Evolutionary conservation across 2,888 invertebrate species (phyloP).

Genomic region (Pterostichus madidus): DNA sequence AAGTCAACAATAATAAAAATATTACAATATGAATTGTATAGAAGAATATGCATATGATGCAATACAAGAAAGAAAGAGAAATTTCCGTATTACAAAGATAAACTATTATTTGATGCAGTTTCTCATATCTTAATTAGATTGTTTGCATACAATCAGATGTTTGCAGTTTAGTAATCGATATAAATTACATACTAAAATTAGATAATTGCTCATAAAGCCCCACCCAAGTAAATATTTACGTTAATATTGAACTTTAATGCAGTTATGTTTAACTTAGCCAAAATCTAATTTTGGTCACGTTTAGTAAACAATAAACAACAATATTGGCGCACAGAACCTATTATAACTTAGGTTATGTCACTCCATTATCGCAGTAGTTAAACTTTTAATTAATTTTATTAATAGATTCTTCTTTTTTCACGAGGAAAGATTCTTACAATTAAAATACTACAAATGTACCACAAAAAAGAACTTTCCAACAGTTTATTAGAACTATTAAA

Average conservation of each 20-base stretch:
- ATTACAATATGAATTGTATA: constrained; percentile 14
- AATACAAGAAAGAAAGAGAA: constrained; percentile 23
- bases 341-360: neutral
- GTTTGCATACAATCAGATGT: neutral
- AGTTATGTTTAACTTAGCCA: constrained; percentile 9
- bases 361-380: no score
- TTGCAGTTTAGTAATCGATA: neutral
- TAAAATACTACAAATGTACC: no score
- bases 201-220: constrained; percentile 16
- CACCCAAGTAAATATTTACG: constrained; percentile 25
- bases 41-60: constrained; percentile 2
- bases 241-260: constrained; percentile 20
- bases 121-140: neutral
- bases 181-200: constrained; percentile 8
- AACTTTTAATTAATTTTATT: no score
- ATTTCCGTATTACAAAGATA: constrained; percentile 7
- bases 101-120: constrained; percentile 1
- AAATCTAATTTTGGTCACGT: constrained; percentile 29
- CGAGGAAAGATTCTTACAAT: no score
- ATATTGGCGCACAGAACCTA: constrained; percentile 13
- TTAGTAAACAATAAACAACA: constrained; percentile 11
- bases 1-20: constrained; percentile 26
- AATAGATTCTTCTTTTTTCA: no score
- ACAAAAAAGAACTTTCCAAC: no score
- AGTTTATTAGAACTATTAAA: no score